These are phyloP conservation scores for Sciurus niger DNA, from an alignment of 2,113 vertebrate genomes.

Conservation along the genomic window DNA sequence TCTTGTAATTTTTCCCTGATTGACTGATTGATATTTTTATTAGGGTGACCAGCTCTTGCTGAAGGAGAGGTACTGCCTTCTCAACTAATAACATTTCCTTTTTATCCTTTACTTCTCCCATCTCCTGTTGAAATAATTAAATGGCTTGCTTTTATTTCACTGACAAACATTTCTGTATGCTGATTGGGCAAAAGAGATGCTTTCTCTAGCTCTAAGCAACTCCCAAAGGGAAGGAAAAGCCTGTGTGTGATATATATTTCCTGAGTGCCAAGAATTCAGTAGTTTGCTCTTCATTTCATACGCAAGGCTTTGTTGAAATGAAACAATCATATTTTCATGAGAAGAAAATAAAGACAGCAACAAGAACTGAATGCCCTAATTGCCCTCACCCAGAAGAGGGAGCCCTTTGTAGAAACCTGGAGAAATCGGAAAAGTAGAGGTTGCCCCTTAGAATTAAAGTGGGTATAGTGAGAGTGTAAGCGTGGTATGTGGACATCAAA, in stretches of 20 bases:
- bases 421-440: not conserved
- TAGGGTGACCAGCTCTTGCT: conserved; percentile 76
- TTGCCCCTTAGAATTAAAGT: not conserved
- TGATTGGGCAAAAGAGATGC: not conserved
- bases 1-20: conserved; percentile 45
- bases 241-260: conserved; percentile 57
- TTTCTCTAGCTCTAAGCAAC: not conserved
- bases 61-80: conserved; percentile 70
- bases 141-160: conserved; percentile 60
- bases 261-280: not conserved
- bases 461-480: not conserved
- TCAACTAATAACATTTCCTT: conserved; percentile 70
- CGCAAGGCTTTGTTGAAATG: conserved; percentile 13
- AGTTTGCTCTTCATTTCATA: conserved; percentile 55
- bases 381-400: not conserved
- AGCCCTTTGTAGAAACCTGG: not conserved
- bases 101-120: conserved; percentile 59
- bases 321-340: conserved; percentile 44
- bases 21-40: conserved; percentile 81
- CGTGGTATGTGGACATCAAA: not conserved
- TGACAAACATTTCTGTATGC: not conserved
- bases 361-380: not conserved
- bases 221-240: not conserved
- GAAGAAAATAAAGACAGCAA: conserved; percentile 35
- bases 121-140: conserved; percentile 74